These are phyloP conservation scores for Cnemophilus loriae DNA, from an alignment of 2,113 vertebrate genomes.

Conservation along the genomic window DNA sequence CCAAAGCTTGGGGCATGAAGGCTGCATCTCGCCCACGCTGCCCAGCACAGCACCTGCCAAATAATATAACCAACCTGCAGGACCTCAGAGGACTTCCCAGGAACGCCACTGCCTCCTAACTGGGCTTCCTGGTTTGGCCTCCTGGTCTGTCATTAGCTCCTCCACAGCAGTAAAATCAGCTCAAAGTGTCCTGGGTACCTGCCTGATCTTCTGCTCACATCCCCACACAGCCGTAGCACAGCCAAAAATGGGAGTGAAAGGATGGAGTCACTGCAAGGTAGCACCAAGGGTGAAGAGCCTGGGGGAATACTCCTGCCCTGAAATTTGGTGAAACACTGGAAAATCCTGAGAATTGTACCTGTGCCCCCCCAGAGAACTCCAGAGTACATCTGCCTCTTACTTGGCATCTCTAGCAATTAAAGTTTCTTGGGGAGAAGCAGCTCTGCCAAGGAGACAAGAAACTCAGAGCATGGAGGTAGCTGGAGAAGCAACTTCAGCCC, in stretches of 20 bases:
- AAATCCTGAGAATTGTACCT: neutral
- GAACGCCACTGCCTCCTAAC: neutral
- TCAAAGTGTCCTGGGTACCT: neutral
- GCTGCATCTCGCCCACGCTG: fast-evolving
- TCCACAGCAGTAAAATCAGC: neutral
- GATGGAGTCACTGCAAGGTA: neutral
- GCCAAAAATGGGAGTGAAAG: neutral
- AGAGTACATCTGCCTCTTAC: neutral
- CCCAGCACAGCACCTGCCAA: neutral
- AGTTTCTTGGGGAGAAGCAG: neutral
- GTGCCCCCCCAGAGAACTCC: neutral
- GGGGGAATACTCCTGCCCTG: neutral
- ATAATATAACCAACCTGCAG: neutral
- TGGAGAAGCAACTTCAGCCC: neutral
- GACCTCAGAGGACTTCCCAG: neutral
- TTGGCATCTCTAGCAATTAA: neutral
- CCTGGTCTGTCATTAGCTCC: neutral
- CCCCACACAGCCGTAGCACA: neutral
- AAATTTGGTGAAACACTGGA: neutral
- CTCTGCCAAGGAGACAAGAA: neutral
- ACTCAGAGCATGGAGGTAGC: neutral
- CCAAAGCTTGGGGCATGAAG: neutral
- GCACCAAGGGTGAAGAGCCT: neutral
- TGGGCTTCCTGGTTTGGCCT: neutral
- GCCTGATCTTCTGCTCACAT: neutral